Evolutionary conservation across 2,888 invertebrate genomes (phyloP).

Genomic region (Aleiodes leptofemur): DNA sequence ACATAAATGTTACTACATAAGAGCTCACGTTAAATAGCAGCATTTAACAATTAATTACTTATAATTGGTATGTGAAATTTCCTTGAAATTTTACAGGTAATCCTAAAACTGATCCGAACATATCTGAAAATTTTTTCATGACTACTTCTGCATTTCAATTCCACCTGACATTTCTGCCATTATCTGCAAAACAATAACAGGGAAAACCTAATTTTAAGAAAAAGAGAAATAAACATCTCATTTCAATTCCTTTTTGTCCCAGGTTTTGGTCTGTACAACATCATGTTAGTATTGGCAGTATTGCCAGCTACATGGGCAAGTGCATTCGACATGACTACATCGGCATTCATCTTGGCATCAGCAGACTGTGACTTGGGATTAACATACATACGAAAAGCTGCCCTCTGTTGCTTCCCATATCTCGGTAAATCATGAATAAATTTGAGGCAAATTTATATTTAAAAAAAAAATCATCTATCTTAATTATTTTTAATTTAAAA

Average conservation of each 20-base stretch:
- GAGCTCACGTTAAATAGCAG: too few species aligned
- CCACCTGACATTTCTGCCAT: too few species aligned
- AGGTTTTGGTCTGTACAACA: slow-evolving; percentile 83
- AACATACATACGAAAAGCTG: slow-evolving; percentile 82
- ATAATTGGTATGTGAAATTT: too few species aligned
- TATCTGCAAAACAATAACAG: neutral
- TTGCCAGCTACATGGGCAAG: slow-evolving; percentile 82
- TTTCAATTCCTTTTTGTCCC: too few species aligned
- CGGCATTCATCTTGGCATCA: slow-evolving; percentile 84
- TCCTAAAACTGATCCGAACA: too few species aligned
- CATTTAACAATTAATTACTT: too few species aligned
- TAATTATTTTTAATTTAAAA: neutral
- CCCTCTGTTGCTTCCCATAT: slow-evolving; percentile 84
- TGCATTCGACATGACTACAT: slow-evolving; percentile 84
- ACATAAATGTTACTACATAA: too few species aligned
- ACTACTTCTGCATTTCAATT: too few species aligned
- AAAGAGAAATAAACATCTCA: too few species aligned
- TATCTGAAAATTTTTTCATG: too few species aligned
- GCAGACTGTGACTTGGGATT: slow-evolving; percentile 86
- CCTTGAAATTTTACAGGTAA: too few species aligned
- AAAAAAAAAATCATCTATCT: neutral
- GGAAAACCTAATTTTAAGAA: too few species aligned
- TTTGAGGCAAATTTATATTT: slow-evolving; percentile 7
- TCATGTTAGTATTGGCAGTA: slow-evolving; percentile 78
- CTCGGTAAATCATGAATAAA: slow-evolving; percentile 77